Percentiles rank a stretch among this genome's conserved stretches.
These are phyloP conservation scores for Acanthisitta chloris DNA, from an alignment of 2,113 vertebrate genomes.

Conservation along the genomic window DNA sequence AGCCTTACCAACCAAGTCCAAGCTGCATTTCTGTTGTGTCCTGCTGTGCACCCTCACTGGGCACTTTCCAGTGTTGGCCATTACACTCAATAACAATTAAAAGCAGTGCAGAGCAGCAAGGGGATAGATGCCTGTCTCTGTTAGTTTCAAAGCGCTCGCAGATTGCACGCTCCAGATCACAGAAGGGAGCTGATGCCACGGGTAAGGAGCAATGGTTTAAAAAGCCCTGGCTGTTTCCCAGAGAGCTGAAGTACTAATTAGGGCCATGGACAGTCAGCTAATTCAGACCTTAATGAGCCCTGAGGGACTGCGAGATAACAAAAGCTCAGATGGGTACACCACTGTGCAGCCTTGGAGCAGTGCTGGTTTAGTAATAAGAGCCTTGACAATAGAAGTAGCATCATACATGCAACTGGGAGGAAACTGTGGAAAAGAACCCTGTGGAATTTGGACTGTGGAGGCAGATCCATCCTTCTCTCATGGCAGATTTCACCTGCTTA, in stretches of 20 bases:
- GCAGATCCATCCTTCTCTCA: not conserved
- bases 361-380: not conserved
- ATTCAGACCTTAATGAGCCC: conserved; percentile 31
- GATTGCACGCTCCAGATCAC: not conserved
- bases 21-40: not conserved
- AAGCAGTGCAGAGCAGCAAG: not conserved
- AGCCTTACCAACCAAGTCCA: not conserved
- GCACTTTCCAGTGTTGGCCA: not conserved
- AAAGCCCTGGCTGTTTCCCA: conserved; percentile 10
- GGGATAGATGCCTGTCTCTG: not conserved
- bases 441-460: not conserved
- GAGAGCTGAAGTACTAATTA: conserved; percentile 38
- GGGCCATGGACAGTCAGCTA: not conserved
- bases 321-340: not conserved
- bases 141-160: not conserved
- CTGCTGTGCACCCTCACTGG: not conserved
- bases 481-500: not conserved
- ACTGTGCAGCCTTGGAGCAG: not conserved
- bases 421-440: not conserved
- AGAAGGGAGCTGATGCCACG: not conserved
- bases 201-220: not conserved
- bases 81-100: not conserved
- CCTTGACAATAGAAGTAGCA: not conserved
- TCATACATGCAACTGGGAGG: rapidly evolving
- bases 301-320: not conserved